Evolutionary conservation across 2,797 vertebrate genomes (phyloP), one percentile per base, ranked within the genome.

Genomic region (Hydrocynus forskahlii): DNA sequence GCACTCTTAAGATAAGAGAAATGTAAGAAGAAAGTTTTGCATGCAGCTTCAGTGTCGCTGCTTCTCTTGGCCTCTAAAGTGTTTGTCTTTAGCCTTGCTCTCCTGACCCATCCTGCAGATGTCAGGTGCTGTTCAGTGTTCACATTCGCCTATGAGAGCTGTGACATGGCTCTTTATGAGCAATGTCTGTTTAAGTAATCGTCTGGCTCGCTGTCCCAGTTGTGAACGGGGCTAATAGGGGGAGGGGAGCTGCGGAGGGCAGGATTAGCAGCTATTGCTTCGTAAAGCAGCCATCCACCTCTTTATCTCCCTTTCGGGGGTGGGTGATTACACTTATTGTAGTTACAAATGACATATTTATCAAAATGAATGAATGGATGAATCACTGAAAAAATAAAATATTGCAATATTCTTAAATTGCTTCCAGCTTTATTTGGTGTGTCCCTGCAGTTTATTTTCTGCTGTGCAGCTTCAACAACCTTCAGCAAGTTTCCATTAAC

Each of bases 271-370:
- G 50, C 38, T n/a, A 67, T 80, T 13, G 52, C 50, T 17, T 86
- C 76, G 83, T 87, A 60, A 57, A 45, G 13, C 54, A 79, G 19
- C n/a, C 25, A 55, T 70, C 38, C 57, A 23, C 21, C 70, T 80
- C 45, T 40, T 4, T 75, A 66, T 78, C 52, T 35, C 9, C 12
- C n/a, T 50, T 48, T 55, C 23, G 1, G 12, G 59, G 5, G 21
- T 35, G 60, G 19, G 0, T 43, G 35, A 67, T 43, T 67, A 67
- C 4, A 77, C 79, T 17, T 79, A 10, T 66, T 0, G 59, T 8
- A 38, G 16, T 84, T 2, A 7, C 45, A 45, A 38, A 66, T 35
- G 10, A 23, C 13, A 63, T 10, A 12, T 60, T 16, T 64, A 40
- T 87, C 75, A 7, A 23, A 8, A 23, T 21, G 10, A 45, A 69